Base-by-base conservation (phyloP, 2,797 vertebrate species). In the Corythornis leucogaster region DNA sequence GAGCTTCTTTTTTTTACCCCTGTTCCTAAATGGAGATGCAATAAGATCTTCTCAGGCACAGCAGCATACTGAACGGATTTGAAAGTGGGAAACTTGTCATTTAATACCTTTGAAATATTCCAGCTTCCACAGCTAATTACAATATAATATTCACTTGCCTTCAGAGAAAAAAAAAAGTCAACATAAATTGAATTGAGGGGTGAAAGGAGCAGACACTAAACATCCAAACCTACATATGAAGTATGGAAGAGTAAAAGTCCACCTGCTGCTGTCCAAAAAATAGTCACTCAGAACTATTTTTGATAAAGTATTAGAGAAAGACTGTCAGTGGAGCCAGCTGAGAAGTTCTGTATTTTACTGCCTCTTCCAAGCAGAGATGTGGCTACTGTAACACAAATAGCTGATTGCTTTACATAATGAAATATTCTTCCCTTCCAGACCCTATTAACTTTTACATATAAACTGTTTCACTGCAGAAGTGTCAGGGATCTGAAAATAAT, bases 361-460 rank as follows among this genome's bases (percentile, higher is more conserved):
- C 20, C 63, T 81, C n/a, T 78, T 93, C 67, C 51, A 90, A 80
- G 24, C 17, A 78, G 67, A 95, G 84, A 89, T 54, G 54, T 69
- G 50, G 69, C 79, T 92, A 33, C 80, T 89, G 68, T 84, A 93
- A 91, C 69, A 92, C 85, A 93, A 91, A 66, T 63, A 76, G 71
- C 77, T 93, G 87, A 95, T 87, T 75, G 55, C 77, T 96, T 93
- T 92, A 92, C 66, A 73, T 68, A 88, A 63, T 48, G 63, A 92
- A 95, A 94, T 86, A 95, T 90, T 95, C 87, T 82, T 93, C 82
- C 85, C 48, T 94, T 89, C 89, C 90, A 94, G 90, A 92, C 79
- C 63, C 84, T 95, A 92, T 96, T 96, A 97, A 96, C 62, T 97
- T 97, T 91, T 94, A 94, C 84, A 93, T 94, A 95, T 80, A 92